phyloP scores from a whole-genome alignment of 2,797 vertebrate genomes.

The Petrocephalus sullivani region DNA sequence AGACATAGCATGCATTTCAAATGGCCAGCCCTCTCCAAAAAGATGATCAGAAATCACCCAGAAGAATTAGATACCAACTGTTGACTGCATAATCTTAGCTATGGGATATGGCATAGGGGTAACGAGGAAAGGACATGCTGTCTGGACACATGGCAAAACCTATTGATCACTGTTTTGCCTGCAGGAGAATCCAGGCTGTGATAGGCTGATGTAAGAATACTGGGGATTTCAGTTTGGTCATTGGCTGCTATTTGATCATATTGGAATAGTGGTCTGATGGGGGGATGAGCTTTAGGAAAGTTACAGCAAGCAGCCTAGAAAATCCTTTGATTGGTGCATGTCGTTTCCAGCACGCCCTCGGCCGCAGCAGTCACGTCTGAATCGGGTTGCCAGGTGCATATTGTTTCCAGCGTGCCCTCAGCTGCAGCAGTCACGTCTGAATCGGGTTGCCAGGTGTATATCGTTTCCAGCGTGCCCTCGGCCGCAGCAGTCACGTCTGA shows the following conservation, averaged over 20 bases:
- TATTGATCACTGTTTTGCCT: conserved; percentile 15
- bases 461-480: no score
- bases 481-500: no score
- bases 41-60: neutral
- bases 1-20: neutral
- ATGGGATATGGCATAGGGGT: neutral
- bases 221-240: neutral
- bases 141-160: neutral
- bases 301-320: neutral
- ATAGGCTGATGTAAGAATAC: neutral
- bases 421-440: neutral
- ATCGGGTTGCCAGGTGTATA: neutral
- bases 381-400: no score
- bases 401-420: neutral
- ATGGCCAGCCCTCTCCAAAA: neutral
- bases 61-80: neutral
- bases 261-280: neutral
- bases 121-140: neutral
- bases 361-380: no score
- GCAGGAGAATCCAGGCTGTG: conserved; percentile 1
- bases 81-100: neutral
- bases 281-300: neutral
- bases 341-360: neutral
- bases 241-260: neutral
- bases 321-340: neutral